phyloP scores from a whole-genome alignment of 2,113 vertebrate species.

The Lycaon pictus region DNA sequence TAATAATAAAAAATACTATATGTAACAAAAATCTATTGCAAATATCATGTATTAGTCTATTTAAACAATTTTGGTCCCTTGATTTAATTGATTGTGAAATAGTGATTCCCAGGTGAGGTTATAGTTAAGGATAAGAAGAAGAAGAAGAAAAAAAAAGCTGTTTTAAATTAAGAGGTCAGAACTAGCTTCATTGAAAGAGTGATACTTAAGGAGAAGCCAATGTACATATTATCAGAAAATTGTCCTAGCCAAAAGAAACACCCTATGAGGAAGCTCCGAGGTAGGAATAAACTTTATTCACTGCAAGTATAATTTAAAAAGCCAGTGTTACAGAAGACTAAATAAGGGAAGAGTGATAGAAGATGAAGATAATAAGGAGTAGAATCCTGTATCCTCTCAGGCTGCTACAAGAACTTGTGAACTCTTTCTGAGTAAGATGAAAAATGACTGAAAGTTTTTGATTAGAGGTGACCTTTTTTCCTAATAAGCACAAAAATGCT shows the following conservation, averaged over 20 bases:
- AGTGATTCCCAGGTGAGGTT: not conserved
- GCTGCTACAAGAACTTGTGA: not conserved
- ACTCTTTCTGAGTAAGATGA: not conserved
- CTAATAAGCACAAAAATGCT: not conserved
- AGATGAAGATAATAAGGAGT: not conserved
- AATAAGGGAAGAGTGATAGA: not conserved
- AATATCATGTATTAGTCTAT: not conserved
- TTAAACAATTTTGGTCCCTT: not conserved
- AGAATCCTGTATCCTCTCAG: too few relatives aligned
- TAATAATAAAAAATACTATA: not conserved
- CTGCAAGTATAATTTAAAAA: not conserved
- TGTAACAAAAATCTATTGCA: not conserved
- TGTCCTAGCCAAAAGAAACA: not conserved
- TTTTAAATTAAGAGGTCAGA: not conserved
- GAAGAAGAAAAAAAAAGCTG: not conserved
- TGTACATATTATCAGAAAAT: not conserved
- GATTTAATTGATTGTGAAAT: not conserved
- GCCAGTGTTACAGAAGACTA: not conserved
- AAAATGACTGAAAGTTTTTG: not conserved
- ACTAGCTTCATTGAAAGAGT: not conserved
- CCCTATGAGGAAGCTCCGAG: not conserved
- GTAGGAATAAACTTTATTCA: not conserved
- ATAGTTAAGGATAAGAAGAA: not conserved
- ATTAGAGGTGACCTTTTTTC: not conserved
- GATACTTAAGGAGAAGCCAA: not conserved